phyloP scores from a whole-genome alignment of 1,140 invertebrate species.

The Drosophila sucinea region DNA sequence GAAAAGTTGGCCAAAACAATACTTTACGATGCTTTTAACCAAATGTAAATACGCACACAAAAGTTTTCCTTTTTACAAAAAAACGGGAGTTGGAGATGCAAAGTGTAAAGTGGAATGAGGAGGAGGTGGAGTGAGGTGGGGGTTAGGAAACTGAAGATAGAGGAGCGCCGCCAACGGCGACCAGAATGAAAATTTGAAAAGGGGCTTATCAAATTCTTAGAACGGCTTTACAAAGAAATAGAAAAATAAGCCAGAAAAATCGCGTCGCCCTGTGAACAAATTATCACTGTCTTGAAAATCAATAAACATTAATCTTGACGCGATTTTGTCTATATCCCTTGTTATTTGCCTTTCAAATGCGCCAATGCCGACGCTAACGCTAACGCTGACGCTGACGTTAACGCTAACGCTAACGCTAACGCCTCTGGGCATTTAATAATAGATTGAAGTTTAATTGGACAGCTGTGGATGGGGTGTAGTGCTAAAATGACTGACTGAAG shows the following conservation, averaged over 20 bases:
- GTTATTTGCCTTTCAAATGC: conserved; percentile 61
- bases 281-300: conserved; percentile 70
- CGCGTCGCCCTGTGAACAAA: conserved; percentile 47
- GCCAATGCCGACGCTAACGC: conserved; percentile 11
- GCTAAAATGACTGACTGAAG: conserved; percentile 6
- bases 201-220: conserved; percentile 72
- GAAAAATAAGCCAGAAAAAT: conserved; percentile 71
- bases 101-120: background rate
- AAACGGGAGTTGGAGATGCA: background rate
- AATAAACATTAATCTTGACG: conserved; percentile 78
- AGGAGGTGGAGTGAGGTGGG: background rate
- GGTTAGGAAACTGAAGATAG: background rate
- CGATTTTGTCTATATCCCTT: conserved; percentile 73
- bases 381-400: conserved; percentile 7
- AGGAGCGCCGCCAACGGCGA: conserved; percentile 14
- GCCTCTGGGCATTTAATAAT: conserved; percentile 47
- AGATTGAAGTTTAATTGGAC: conserved; percentile 66
- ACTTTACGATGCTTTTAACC: conserved; percentile 47
- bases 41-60: conserved; percentile 63
- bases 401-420: conserved; percentile 12
- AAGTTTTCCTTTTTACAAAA: conserved; percentile 41
- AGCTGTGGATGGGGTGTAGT: conserved; percentile 2
- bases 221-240: conserved; percentile 68
- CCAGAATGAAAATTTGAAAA: conserved; percentile 48
- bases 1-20: conserved; percentile 20